Evolutionary conservation across 2,888 invertebrate genomes (phyloP).

Genomic region (Sipha maydis): DNA sequence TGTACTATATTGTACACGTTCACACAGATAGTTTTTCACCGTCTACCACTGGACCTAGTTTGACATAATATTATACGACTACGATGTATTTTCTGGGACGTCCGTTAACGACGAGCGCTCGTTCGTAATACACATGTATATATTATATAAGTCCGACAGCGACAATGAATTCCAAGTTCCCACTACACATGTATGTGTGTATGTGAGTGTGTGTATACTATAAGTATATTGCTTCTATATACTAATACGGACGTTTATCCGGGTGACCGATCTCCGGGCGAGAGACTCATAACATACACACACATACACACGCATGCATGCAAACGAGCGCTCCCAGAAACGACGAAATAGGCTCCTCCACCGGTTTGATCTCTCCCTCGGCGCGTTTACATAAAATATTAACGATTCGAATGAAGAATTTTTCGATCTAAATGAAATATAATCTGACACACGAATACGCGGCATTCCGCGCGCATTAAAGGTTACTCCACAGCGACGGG

Average conservation of each 20-base stretch:
- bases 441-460: slow-evolving; percentile 49
- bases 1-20: background rate
- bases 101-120: background rate
- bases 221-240: background rate
- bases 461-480: slow-evolving; percentile 50
- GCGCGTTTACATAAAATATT: slow-evolving; percentile 5
- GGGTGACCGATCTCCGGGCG: slow-evolving; percentile 52
- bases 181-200: background rate
- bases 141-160: background rate
- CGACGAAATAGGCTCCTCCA: background rate
- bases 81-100: slow-evolving; percentile 26
- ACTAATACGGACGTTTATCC: slow-evolving; percentile 58
- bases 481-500: slow-evolving; percentile 17
- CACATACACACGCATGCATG: background rate
- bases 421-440: slow-evolving; percentile 57
- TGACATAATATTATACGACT: slow-evolving; percentile 4
- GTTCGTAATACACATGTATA: background rate
- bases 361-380: background rate
- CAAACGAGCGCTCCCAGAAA: slow-evolving; percentile 7
- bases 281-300: slow-evolving; percentile 23
- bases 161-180: slow-evolving; percentile 10
- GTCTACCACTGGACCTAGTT: background rate
- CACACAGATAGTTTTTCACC: background rate
- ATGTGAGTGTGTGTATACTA: no score
- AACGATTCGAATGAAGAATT: slow-evolving; percentile 45